These are phyloP conservation scores for Meteorus cinctellus DNA, from an alignment of 2,888 invertebrate species.

Conservation along the genomic window DNA sequence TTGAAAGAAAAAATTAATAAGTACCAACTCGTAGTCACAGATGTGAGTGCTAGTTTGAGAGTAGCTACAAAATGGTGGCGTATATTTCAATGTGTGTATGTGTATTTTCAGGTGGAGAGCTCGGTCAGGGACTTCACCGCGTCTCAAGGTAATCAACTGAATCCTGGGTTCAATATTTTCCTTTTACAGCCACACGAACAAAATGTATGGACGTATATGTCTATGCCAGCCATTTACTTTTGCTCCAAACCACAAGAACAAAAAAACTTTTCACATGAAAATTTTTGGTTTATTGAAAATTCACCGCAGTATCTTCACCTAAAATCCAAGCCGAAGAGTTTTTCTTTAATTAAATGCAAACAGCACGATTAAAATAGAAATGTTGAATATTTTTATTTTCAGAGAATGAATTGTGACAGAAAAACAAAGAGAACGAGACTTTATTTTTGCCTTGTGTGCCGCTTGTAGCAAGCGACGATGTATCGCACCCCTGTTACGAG, in stretches of 20 bases:
- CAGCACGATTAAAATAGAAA: no score
- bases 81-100: slow-evolving; percentile 16
- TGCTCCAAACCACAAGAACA: no score
- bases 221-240: not conserved
- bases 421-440: not conserved
- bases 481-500: slow-evolving; percentile 36
- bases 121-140: slow-evolving; percentile 18
- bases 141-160: slow-evolving; percentile 17
- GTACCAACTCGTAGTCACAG: not conserved
- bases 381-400: no score
- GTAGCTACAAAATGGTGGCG: slow-evolving; percentile 42
- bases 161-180: slow-evolving; percentile 6
- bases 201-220: not conserved
- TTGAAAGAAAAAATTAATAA: no score
- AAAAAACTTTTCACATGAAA: no score
- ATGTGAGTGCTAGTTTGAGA: slow-evolving; percentile 24
- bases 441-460: not conserved
- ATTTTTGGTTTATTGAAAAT: no score
- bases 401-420: no score
- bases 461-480: slow-evolving; percentile 5
- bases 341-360: no score
- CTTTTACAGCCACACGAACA: not conserved
- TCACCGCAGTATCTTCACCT: no score
- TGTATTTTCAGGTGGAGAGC: slow-evolving; percentile 31
- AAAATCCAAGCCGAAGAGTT: no score